Evolutionary conservation across 2,797 vertebrate genomes (phyloP).

Genomic region (Pygocentrus nattereri): DNA sequence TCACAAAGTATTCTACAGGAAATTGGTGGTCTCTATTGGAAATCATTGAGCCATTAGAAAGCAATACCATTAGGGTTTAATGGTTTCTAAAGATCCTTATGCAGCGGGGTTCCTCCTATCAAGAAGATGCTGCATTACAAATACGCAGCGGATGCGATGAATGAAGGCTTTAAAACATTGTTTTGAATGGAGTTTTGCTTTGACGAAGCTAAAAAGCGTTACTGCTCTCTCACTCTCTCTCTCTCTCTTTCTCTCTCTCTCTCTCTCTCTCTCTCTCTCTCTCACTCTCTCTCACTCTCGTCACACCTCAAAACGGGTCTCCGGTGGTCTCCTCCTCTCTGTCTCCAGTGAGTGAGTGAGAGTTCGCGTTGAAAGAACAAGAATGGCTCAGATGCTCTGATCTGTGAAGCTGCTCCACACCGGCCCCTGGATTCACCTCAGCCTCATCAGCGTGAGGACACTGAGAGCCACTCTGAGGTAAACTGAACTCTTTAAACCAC

Average conservation of each 20-base stretch:
- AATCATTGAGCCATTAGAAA: background rate
- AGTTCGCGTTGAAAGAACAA: background rate
- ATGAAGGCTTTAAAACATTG: background rate
- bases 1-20: too few species aligned
- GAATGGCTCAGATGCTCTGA: background rate
- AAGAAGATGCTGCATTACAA: too few species aligned
- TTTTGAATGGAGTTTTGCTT: constrained; percentile 7
- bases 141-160: too few species aligned
- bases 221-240: background rate
- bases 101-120: background rate
- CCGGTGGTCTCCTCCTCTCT: background rate
- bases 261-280: background rate
- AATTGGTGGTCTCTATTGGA: too few species aligned
- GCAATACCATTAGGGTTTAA: too few species aligned
- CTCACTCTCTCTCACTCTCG: background rate
- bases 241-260: constrained; percentile 38
- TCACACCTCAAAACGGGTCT: background rate
- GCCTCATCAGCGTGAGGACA: too few species aligned
- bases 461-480: too few species aligned
- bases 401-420: background rate
- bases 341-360: background rate
- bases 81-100: too few species aligned
- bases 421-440: background rate
- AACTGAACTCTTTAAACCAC: too few species aligned
- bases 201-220: too few species aligned